Percentiles rank a stretch among this genome's conserved stretches.
Conservation (phyloP, 2,888 invertebrate genomes). For the Osedax fenrisi region DNA sequence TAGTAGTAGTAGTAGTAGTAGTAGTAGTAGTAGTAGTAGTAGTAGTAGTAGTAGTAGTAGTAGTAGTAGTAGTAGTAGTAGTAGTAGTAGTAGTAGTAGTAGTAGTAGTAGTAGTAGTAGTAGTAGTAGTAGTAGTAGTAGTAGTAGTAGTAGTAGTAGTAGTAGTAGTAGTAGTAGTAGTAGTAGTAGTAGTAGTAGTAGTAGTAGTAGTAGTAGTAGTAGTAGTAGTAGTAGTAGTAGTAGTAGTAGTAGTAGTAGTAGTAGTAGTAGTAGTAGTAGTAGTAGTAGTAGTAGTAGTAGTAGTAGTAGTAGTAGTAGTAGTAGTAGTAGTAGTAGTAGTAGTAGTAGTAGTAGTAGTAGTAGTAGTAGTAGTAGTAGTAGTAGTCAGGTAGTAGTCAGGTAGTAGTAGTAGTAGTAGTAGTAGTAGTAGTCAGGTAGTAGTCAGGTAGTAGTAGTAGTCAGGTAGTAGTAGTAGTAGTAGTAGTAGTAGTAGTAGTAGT, state of each 20-base stretch:
- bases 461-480: slow-evolving; percentile 3
- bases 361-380: background rate
- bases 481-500: slow-evolving; percentile 19
- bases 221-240: slow-evolving; percentile 2
- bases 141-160: slow-evolving; percentile 2
- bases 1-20: too few species aligned
- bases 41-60: slow-evolving; percentile 2
- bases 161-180: slow-evolving; percentile 2
- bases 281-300: slow-evolving; percentile 2
- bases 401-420: slow-evolving; percentile 61
- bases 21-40: too few species aligned
- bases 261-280: slow-evolving; percentile 2
- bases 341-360: background rate
- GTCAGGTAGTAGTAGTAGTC: too few species aligned
- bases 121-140: slow-evolving; percentile 2
- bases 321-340: background rate
- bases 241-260: slow-evolving; percentile 2
- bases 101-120: slow-evolving; percentile 2
- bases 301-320: background rate
- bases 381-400: too few species aligned
- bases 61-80: slow-evolving; percentile 2
- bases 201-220: slow-evolving; percentile 2
- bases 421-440: too few species aligned
- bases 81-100: slow-evolving; percentile 2
- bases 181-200: slow-evolving; percentile 2